Evolutionary conservation across 2,797 vertebrate species (phyloP).

Genomic region (Anguilla obscura): DNA sequence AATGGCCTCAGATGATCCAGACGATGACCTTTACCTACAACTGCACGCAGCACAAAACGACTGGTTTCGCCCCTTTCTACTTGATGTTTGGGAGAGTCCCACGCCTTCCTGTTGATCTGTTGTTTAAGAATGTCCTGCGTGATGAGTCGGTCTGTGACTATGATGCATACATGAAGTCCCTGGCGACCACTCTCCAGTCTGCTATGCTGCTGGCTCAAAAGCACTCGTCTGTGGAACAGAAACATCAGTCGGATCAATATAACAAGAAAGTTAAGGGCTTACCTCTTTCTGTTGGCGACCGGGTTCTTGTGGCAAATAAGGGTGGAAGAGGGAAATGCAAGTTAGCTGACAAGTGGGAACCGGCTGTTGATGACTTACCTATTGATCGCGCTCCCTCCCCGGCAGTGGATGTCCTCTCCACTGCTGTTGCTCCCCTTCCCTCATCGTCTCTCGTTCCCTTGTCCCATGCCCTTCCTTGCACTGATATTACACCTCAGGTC

Average conservation of each 20-base stretch:
- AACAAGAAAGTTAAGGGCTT: constrained; percentile 38
- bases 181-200: constrained; percentile 28
- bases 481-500: too few species aligned
- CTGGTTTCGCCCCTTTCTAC: too few species aligned
- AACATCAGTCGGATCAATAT: constrained; percentile 35
- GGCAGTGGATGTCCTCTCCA: too few species aligned
- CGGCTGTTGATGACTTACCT: background rate
- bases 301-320: constrained; percentile 36
- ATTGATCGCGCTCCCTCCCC: too few species aligned
- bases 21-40: constrained; percentile 11
- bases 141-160: constrained; percentile 37
- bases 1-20: constrained; percentile 37
- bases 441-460: too few species aligned
- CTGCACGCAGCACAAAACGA: too few species aligned
- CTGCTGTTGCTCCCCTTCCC: too few species aligned
- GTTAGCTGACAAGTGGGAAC: constrained; percentile 36
- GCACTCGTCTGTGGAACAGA: constrained; percentile 24
- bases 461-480: too few species aligned
- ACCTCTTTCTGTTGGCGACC: constrained; percentile 27
- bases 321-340: constrained; percentile 27
- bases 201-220: constrained; percentile 33
- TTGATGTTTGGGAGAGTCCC: constrained; percentile 28
- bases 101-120: constrained; percentile 35
- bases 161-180: constrained; percentile 28
- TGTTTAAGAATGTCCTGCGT: constrained; percentile 34